Conservation (phyloP, 2,888 invertebrate genomes). For the Doris montereyensis region DNA sequence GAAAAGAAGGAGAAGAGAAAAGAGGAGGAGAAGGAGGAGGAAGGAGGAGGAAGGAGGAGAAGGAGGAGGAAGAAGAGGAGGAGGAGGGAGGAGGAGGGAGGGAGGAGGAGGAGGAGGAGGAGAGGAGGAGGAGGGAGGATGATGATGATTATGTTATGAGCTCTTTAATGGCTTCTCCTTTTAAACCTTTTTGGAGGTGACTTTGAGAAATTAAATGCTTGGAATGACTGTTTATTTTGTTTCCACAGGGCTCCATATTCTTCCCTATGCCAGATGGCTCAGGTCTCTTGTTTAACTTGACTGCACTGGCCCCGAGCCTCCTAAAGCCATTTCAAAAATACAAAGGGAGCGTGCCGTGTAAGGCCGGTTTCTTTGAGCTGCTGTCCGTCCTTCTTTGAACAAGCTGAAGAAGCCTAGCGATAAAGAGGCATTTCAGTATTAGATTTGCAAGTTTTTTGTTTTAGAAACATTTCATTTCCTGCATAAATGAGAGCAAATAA, state of each 20-base stretch:
- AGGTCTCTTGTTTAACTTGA: slow-evolving; percentile 74
- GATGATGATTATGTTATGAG: no score
- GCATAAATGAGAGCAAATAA: no score
- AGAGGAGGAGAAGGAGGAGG: neutral
- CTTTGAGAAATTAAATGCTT: no score
- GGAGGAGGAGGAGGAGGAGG: neutral
- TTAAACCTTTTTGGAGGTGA: no score
- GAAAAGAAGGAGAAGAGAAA: neutral
- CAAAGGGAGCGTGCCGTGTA: slow-evolving; percentile 74
- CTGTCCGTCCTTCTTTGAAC: slow-evolving; percentile 74
- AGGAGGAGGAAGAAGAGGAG: neutral
- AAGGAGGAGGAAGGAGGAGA: neutral
- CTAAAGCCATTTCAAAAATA: slow-evolving; percentile 71
- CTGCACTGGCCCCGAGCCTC: slow-evolving; percentile 74
- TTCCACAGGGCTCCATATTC: slow-evolving; percentile 75
- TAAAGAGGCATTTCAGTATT: no score
- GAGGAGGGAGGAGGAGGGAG: neutral
- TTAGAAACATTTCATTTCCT: no score
- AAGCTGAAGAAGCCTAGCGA: slow-evolving; percentile 75
- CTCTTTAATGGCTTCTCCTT: no score
- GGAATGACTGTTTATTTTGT: slow-evolving; percentile 8
- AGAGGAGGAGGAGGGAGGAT: no score
- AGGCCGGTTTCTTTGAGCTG: slow-evolving; percentile 73
- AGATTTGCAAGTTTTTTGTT: no score
- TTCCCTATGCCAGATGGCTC: slow-evolving; percentile 76